A percentile compares a stretch with the other conserved stretches of the same genome.
These are phyloP conservation scores for Paramormyrops hopkinsi DNA, from an alignment of 2,797 vertebrate genomes.

Conservation along the genomic window DNA sequence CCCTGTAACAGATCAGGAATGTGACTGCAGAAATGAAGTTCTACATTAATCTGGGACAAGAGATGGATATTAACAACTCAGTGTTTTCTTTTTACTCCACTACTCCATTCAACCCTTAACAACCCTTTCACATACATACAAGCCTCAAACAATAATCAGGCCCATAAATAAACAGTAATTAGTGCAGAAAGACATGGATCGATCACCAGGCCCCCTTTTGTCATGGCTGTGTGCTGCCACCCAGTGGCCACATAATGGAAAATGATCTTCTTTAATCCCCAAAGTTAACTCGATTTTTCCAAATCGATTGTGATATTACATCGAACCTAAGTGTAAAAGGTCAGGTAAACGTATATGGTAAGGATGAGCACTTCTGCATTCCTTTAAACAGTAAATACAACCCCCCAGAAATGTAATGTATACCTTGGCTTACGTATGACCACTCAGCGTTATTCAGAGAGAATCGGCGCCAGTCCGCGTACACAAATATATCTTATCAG, in stretches of 20 bases:
- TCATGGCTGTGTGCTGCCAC: constrained; percentile 7
- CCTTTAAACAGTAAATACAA: not conserved
- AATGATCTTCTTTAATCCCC: not conserved
- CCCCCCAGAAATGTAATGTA: not conserved
- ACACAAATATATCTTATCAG: not conserved
- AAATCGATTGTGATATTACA: not conserved
- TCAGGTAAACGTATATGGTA: not conserved
- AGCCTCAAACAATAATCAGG: not conserved
- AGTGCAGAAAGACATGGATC: not conserved
- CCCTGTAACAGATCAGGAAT: not conserved
- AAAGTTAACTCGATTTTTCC: not conserved
- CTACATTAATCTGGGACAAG: not conserved
- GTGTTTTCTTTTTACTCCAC: not conserved
- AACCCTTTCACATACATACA: not conserved
- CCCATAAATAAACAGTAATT: not conserved
- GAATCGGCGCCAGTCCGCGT: not conserved
- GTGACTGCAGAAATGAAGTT: not conserved
- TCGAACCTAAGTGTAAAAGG: not conserved
- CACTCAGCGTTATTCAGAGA: not conserved
- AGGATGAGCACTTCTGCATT: not conserved
- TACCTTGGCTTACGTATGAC: not conserved
- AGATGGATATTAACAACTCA: not conserved
- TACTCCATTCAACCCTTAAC: not conserved
- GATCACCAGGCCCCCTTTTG: not conserved
- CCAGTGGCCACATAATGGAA: constrained; percentile 1